Evolutionary conservation across 2,113 vertebrate species (phyloP).

Genomic region (Genyomyrus donnyi): DNA sequence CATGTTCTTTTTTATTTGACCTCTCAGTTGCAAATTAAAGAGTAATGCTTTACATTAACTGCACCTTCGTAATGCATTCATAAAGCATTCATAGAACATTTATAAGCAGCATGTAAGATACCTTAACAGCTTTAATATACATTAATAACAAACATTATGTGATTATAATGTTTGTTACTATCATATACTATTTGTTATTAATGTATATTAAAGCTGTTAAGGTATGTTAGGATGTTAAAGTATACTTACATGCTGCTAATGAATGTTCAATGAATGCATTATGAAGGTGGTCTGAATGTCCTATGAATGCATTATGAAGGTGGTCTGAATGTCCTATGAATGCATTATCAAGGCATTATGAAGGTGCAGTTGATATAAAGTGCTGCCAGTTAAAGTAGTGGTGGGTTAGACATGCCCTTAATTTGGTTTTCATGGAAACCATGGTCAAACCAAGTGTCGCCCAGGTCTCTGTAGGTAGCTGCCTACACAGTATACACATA

Average conservation of each 20-base stretch:
- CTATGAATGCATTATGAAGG: neutral
- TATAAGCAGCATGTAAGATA: too few species aligned
- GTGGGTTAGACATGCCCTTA: neutral
- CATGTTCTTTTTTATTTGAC: neutral
- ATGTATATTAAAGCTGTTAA: too few species aligned
- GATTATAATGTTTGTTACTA: too few species aligned
- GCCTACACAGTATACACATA: neutral
- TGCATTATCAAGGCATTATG: neutral
- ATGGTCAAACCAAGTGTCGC: neutral
- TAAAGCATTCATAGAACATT: too few species aligned
- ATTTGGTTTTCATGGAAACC: neutral
- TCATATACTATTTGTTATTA: too few species aligned
- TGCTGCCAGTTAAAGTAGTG: neutral
- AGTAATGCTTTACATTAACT: neutral
- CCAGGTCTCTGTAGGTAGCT: neutral
- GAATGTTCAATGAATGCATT: neutral
- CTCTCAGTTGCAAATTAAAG: neutral
- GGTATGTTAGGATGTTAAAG: too few species aligned
- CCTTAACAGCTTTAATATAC: too few species aligned
- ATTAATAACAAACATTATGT: too few species aligned
- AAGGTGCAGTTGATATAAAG: neutral
- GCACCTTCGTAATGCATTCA: neutral
- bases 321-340: neutral
- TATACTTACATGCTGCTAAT: too few species aligned
- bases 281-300: neutral